Evolutionary conservation across 2,797 vertebrate genomes (phyloP), one percentile per base, ranked within the genome.

Genomic region (Thaleichthys pacificus): DNA sequence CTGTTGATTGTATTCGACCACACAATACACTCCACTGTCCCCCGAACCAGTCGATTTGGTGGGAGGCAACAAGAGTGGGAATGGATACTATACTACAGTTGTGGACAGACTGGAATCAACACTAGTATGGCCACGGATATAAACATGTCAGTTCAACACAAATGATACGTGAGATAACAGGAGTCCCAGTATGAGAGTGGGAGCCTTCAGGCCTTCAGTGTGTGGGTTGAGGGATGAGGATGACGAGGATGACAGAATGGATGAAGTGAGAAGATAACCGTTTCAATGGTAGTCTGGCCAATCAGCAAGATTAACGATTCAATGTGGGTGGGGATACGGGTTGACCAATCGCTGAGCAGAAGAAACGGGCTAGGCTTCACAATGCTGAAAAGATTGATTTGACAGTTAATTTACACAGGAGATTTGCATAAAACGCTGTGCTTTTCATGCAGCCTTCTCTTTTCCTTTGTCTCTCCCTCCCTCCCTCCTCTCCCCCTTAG

Each of bases 361-460:
- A 81, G 81, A 86, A 80, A 9, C 38, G 8, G 38, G 38, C 38
- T 42, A 42, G 71, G 76, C 86, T 89, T 89, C 89, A 88, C 80
- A 88, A 24, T 12, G 74, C 82, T 88, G 88, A 82, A 80, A 79
- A 85, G 86, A 92, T 89, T 91, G 88, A 90, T 89, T 87, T 91
- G 89, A 92, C 89, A 88, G 89, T 89, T 91, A 90, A 92, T 92
- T 92, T 91, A 89, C 85, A 72, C 80, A 85, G 81, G 82, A 89
- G 91, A 93, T 93, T 91, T 92, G 86, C 87, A 92, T 91, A 83
- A 77, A 85, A 83, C 80, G 83, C 73, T 24, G 68, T 24, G 76
- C 86, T 91, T 92, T 92, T 91, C 89, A 90, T 85, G 76, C 73
- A 70, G 83, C 85, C 79, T 89, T 89, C 87, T 83, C 82, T 83